Conservation (phyloP, 2,888 invertebrate species). For the Scaptomyza caliginosa region DNA sequence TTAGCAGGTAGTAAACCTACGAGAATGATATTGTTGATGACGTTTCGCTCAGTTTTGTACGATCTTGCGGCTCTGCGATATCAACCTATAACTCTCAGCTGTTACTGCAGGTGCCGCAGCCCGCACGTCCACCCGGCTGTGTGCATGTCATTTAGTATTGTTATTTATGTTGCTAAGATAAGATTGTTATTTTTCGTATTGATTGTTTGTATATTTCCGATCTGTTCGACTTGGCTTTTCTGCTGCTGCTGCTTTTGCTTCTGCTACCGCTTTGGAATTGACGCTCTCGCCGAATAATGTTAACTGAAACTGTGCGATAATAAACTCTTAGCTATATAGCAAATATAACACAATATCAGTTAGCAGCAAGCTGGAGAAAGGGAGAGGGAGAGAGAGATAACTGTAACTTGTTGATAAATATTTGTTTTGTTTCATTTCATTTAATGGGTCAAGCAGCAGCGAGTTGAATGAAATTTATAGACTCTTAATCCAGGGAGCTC, state of each 20-base stretch:
- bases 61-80: slow-evolving; percentile 24
- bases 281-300: slow-evolving; percentile 4
- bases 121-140: slow-evolving; percentile 3
- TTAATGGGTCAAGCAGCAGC: slow-evolving; percentile 41
- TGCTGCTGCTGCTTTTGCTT: not conserved
- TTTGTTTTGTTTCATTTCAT: slow-evolving; percentile 26
- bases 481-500: not conserved
- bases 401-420: slow-evolving; percentile 30
- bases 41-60: slow-evolving; percentile 11
- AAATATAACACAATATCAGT: slow-evolving; percentile 28
- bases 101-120: slow-evolving; percentile 21
- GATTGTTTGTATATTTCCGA: slow-evolving; percentile 53
- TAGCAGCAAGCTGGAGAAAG: not conserved
- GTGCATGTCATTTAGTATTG: slow-evolving; percentile 48
- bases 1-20: slow-evolving; percentile 55
- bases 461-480: slow-evolving; percentile 41
- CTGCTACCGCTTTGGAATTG: not conserved
- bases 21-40: slow-evolving; percentile 20
- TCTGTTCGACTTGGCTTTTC: slow-evolving; percentile 39
- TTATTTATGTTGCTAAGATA: slow-evolving; percentile 67
- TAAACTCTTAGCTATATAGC: not conserved
- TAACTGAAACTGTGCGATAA: slow-evolving; percentile 2
- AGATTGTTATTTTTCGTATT: slow-evolving; percentile 42
- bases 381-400: slow-evolving; percentile 1
- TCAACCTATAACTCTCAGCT: slow-evolving; percentile 32